Percentiles rank a stretch among this genome's conserved stretches.
These are phyloP conservation scores for Scaptomyza montana DNA, from an alignment of 1,140 invertebrate genomes.

Conservation along the genomic window DNA sequence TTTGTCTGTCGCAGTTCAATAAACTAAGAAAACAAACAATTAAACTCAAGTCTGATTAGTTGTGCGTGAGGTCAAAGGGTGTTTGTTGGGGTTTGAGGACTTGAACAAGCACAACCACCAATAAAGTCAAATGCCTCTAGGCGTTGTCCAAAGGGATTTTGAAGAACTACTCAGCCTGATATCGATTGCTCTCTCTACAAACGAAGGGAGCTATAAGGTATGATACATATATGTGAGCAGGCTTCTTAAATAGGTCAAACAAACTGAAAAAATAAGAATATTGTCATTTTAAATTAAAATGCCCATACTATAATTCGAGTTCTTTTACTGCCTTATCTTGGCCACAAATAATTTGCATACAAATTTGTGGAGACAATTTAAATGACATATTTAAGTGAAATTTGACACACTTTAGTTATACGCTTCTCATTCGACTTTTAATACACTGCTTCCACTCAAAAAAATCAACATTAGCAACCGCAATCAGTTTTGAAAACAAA, in stretches of 20 bases:
- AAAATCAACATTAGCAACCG: slow-evolving; percentile 26
- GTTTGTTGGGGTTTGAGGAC: slow-evolving; percentile 5
- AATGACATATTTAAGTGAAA: slow-evolving; percentile 16
- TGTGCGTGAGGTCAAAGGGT: slow-evolving; percentile 47
- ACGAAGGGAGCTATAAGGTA: not conserved
- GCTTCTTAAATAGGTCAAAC: slow-evolving; percentile 20
- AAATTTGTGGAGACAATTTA: not conserved
- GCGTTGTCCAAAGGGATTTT: slow-evolving; percentile 9
- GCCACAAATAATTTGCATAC: no score
- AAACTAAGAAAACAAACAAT: slow-evolving; percentile 76
- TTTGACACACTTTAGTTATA: slow-evolving; percentile 11
- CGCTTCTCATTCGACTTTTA: no score
- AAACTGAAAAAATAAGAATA: not conserved
- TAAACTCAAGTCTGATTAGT: slow-evolving; percentile 58
- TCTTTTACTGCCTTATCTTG: no score
- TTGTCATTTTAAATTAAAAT: no score
- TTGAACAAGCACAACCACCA: slow-evolving; percentile 28
- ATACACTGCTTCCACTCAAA: not conserved
- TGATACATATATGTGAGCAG: not conserved
- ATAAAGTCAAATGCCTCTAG: slow-evolving; percentile 35
- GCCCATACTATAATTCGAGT: no score
- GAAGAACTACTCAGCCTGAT: not conserved
- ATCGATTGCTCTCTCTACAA: slow-evolving; percentile 24
- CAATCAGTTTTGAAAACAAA: slow-evolving; percentile 38
- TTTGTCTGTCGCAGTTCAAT: slow-evolving; percentile 53